These are phyloP conservation scores for Boleophthalmus pectinirostris DNA, from an alignment of 2,113 vertebrate genomes.

Conservation along the genomic window DNA sequence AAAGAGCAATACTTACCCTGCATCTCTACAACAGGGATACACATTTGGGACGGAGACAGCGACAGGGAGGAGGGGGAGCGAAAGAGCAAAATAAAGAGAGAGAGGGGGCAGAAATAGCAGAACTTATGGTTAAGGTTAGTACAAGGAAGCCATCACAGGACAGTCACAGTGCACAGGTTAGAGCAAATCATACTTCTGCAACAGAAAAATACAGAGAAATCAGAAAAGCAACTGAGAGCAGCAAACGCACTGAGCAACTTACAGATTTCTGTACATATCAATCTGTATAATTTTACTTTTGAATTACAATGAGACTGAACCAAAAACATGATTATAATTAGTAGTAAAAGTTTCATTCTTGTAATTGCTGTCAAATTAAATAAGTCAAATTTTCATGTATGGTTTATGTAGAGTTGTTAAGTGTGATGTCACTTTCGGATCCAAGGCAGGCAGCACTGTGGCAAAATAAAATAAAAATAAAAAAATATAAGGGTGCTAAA, in stretches of 20 bases:
- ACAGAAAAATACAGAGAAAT: conserved; percentile 44
- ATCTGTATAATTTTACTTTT: not conserved
- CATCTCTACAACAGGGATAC: conserved; percentile 69
- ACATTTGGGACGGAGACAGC: conserved; percentile 37
- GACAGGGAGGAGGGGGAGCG: conserved; percentile 29
- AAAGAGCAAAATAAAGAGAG: conserved; percentile 27
- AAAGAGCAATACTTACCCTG: conserved; percentile 75
- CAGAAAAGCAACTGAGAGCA: conserved; percentile 24
- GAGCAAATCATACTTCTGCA: conserved; percentile 54
- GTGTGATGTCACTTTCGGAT: too few species aligned
- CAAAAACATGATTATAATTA: too few species aligned
- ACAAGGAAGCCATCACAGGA: conserved; percentile 70
- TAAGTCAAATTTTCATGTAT: too few species aligned
- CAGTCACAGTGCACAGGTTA: conserved; percentile 62
- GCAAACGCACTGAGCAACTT: conserved; percentile 20
- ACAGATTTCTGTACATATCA: not conserved
- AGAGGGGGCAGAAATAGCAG: conserved; percentile 56
- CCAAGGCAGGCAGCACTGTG: too few species aligned
- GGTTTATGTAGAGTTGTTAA: too few species aligned
- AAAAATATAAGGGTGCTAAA: too few species aligned
- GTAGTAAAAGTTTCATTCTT: too few species aligned
- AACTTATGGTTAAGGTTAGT: conserved; percentile 78
- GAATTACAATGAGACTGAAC: not conserved
- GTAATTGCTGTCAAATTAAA: too few species aligned
- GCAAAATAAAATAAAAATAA: too few species aligned